Evolutionary conservation across 2,113 vertebrate species (phyloP), one percentile per base, ranked within the genome.

Genomic region (Hippolais icterina): DNA sequence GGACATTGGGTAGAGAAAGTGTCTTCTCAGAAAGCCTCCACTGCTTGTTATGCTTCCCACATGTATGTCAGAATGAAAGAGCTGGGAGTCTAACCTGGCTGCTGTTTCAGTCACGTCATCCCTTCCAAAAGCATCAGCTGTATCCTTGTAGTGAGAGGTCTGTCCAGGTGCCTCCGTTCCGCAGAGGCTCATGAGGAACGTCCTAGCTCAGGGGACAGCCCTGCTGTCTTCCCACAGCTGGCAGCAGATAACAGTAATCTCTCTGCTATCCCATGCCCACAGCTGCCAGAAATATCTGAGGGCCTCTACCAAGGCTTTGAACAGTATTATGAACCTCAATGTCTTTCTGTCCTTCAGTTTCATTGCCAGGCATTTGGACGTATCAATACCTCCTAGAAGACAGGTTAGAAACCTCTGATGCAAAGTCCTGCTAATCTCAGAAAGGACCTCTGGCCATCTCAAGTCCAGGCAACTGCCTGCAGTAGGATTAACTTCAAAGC

Each of bases 401-500:
- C 28, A 87, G 28, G 33, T 59, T 74, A 50, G 60, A 87, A 90
- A 78, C 12, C 12, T 54, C 39, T 56, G 33, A 68, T 53, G n/a
- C 20, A 46, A 29, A 88, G 60, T 69, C 46, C 39, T 76, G 2
- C 24, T 60, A 23, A 46, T 60, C 50, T 83, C 39, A 79, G 66
- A 64, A 72, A 65, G 41, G 74, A 61, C 52, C 21, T 71, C 71
- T 71, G 57, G 52, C 72, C 5, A 1, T n/a, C 60, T 63, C 37
- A 82, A 68, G 18, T 57, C 61, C 69, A 87, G n/a, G 33, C 70
- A 52, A 11, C 20, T 75, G 37, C 39, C 78, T 66, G 25, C 54
- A 70, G 56, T 23, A 63, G 56, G 20, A 70, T 87, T 87, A 87
- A 79, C 56, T 90, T 90, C 82, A 85, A 85, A 89, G 78, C 39